Base-by-base conservation (phyloP, 1,140 invertebrate species). In the Drosophila bifasciata region DNA sequence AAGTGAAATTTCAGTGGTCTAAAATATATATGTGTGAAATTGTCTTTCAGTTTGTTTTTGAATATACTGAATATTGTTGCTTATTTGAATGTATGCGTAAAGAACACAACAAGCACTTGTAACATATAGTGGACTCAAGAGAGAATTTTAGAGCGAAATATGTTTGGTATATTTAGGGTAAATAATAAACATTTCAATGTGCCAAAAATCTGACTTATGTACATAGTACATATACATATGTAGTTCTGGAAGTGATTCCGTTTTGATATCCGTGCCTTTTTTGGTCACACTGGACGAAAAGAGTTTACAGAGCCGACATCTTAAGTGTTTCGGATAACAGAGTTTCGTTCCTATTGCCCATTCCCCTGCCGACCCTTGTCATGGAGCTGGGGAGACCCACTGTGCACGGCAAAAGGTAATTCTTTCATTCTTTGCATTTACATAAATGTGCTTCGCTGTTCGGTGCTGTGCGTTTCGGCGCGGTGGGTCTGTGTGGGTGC, bases 361-460 rank as follows among this genome's bases (percentile, higher is more conserved):
- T 11, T 11, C 3, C n/a, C 0, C 7, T 17, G n/a, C n/a, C 9
- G 9, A 16, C 9, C 15, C 1, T 32, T 28, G 28, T 25, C 23
- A 8, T 16, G 28, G n/a, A 5, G 15, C 5, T 16, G 19, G 19
- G 11, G 44, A 13, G 17, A 3, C 7, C 46, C 67, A 70, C 45
- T 70, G 67, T 70, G 28, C 53, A 5, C 66, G 67, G 51, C 52
- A 23, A 69, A 69, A 70, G 52, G 64, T 58, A 58, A 36, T 13
- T 36, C 32, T 36, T 36, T 36, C 11, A 13, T 69, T 69, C 63
- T 43, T 67, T 36, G 9, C 45, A 62, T 48, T 71, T 56, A 62
- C 71, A 51, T 68, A 68, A 75, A 66, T 49, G 53, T 17, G 52
- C 53, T 58, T 53, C 73, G 56, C 46, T 43, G 15, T 57, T 13